Evolutionary conservation across 2,888 invertebrate species (phyloP).

Genomic region (Keiferia lycopersicella): DNA sequence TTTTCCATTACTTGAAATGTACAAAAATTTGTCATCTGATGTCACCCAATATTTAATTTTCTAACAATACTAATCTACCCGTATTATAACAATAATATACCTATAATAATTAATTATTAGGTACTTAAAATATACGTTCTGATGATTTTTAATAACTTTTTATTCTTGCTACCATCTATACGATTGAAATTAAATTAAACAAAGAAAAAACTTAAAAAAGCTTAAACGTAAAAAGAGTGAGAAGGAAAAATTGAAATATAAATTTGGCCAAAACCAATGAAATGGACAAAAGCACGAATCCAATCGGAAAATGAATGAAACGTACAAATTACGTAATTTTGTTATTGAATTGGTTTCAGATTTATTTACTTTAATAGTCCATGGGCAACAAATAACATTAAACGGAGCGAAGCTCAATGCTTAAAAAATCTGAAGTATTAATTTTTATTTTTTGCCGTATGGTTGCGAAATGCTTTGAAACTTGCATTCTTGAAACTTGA

Average conservation of each 20-base stretch:
- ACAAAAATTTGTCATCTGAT: too few species aligned
- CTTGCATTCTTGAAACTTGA: neutral
- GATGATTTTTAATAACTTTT: too few species aligned
- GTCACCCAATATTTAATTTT: too few species aligned
- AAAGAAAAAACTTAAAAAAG: too few species aligned
- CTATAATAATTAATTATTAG: too few species aligned
- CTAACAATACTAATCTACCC: too few species aligned
- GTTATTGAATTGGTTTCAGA: constrained; percentile 6
- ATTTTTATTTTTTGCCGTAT: neutral
- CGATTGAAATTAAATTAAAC: too few species aligned
- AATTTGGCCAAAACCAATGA: neutral
- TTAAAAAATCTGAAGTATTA: neutral
- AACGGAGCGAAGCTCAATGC: neutral
- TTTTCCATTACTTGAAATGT: too few species aligned
- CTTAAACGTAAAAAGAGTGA: too few species aligned
- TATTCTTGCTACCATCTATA: too few species aligned
- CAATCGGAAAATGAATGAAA: constrained; percentile 11
- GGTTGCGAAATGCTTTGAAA: neutral
- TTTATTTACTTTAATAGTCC: constrained; percentile 11
- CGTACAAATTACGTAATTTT: constrained; percentile 13
- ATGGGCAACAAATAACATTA: constrained; percentile 12
- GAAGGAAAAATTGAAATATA: neutral
- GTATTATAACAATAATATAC: too few species aligned
- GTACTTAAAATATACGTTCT: too few species aligned
- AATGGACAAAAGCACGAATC: constrained; percentile 3